These are phyloP conservation scores for Miniopterus natalensis DNA, from an alignment of 2,113 vertebrate genomes.

Conservation along the genomic window DNA sequence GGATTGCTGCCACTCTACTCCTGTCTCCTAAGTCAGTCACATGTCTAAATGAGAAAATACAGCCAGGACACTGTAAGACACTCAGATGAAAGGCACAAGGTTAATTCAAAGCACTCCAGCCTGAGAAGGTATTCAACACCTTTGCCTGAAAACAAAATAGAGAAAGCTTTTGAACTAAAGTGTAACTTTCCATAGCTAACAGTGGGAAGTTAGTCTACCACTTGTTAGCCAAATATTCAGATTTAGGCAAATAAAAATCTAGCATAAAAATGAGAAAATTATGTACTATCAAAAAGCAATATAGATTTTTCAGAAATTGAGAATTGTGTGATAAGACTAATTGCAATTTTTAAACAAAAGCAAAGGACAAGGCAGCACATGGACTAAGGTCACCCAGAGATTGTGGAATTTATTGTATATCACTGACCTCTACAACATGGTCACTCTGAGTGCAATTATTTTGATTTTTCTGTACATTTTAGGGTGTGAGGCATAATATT, in stretches of 20 bases:
- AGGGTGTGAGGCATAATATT: neutral
- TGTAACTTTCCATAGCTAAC: neutral
- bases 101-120: slow-evolving; percentile 39
- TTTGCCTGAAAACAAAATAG: slow-evolving; percentile 46
- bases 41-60: slow-evolving; percentile 48
- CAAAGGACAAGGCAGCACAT: neutral
- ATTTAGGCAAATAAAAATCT: slow-evolving; percentile 5
- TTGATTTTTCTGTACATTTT: neutral
- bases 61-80: neutral
- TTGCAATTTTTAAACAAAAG: neutral
- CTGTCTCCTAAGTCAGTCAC: neutral
- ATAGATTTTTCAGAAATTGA: neutral
- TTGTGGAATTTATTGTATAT: neutral
- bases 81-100: slow-evolving; percentile 11
- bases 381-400: neutral
- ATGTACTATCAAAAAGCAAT: neutral
- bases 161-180: slow-evolving; percentile 37
- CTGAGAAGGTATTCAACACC: neutral
- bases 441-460: neutral
- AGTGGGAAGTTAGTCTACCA: neutral
- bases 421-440: neutral
- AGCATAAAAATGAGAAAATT: neutral
- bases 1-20: neutral
- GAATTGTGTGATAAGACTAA: neutral
- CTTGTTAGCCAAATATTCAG: neutral